phyloP scores from a whole-genome alignment of 2,888 invertebrate genomes.

The Cheilosia variabilis region DNA sequence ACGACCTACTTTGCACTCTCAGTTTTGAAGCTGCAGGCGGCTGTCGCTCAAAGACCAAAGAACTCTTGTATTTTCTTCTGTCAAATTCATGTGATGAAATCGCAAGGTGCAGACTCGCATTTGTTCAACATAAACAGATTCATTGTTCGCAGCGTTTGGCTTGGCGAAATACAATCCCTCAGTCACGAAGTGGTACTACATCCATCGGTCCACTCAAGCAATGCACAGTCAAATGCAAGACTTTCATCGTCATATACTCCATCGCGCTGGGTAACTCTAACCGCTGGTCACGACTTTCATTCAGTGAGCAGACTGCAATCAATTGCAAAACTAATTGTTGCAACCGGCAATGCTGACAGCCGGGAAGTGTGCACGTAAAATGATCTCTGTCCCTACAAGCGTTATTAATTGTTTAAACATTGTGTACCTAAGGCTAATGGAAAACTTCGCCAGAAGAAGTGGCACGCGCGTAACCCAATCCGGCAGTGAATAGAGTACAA shows the following conservation, averaged over 20 bases:
- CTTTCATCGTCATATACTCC: background rate
- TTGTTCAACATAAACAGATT: background rate
- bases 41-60: too few species aligned
- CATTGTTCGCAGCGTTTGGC: background rate
- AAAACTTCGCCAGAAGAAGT: background rate
- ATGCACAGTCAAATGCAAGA: background rate
- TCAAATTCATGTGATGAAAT: too few species aligned
- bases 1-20: too few species aligned
- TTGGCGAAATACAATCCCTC: background rate
- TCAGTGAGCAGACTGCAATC: background rate
- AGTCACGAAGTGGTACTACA: background rate
- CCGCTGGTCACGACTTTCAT: background rate
- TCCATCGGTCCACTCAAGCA: background rate
- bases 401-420: background rate
- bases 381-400: background rate
- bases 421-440: background rate
- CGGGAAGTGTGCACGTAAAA: background rate
- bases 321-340: conserved; percentile 4
- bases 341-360: background rate
- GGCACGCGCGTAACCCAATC: too few species aligned
- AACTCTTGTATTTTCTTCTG: too few species aligned
- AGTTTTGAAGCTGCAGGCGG: too few species aligned
- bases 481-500: background rate
- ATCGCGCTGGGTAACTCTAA: background rate
- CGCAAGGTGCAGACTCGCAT: background rate